Conservation (phyloP, 2,888 invertebrate species). For the Metopia argyrocephala region DNA sequence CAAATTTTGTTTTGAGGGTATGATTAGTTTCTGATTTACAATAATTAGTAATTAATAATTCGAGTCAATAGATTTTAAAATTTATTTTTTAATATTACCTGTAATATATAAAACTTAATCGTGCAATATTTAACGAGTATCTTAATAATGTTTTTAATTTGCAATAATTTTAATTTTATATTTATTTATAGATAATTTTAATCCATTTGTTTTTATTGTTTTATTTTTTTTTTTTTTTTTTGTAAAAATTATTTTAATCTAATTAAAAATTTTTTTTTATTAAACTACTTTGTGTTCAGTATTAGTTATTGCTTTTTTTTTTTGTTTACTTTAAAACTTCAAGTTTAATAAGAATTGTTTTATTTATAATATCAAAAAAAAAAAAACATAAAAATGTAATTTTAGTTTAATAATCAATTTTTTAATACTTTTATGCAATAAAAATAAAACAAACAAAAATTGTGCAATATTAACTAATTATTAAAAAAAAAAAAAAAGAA, state of each 20-base stretch:
- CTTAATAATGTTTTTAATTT: neutral
- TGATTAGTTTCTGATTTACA: conserved; percentile 1
- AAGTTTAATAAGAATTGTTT: neutral
- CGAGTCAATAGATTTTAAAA: neutral
- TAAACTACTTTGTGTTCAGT: conserved; percentile 58
- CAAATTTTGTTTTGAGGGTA: neutral
- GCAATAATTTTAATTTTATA: neutral
- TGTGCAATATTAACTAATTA: conserved; percentile 71
- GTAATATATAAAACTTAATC: neutral
- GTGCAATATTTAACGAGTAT: neutral
- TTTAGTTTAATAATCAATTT: conserved; percentile 56
- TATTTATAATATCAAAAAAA: conserved; percentile 29
- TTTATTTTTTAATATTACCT: neutral
- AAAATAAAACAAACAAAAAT: conserved; percentile 62
- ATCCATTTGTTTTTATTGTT: neutral
- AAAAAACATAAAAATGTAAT: conserved; percentile 56
- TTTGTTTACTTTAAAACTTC: neutral
- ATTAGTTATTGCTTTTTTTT: conserved; percentile 39
- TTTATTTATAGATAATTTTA: neutral
- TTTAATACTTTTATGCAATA: conserved; percentile 62
- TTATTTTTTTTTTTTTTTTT: conserved; percentile 14
- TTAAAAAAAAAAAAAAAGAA: conserved; percentile 52
- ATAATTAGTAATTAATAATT: too few species aligned
- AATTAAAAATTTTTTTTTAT: conserved; percentile 31
- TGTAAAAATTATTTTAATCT: conserved; percentile 6